These are phyloP conservation scores for Globodera rostochiensis DNA, from an alignment of 1,140 invertebrate genomes.

Conservation along the genomic window DNA sequence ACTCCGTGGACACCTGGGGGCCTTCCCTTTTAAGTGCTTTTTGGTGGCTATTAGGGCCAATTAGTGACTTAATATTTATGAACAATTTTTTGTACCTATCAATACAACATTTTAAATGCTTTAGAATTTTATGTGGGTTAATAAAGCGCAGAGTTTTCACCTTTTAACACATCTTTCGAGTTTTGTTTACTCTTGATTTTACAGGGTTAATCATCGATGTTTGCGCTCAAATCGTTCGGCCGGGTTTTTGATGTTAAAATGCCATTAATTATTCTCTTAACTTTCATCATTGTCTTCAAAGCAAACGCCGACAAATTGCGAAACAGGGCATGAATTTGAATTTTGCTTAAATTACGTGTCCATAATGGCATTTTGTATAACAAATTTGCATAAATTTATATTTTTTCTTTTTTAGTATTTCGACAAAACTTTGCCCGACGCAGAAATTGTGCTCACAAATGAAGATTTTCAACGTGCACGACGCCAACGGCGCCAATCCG, in stretches of 20 bases:
- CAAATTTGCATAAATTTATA: too few relatives aligned
- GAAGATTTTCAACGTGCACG: constrained; percentile 39
- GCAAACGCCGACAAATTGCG: not conserved
- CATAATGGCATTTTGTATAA: too few relatives aligned
- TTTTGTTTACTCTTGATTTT: not conserved
- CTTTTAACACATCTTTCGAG: not conserved
- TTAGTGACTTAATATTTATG: too few relatives aligned
- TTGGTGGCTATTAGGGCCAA: too few relatives aligned
- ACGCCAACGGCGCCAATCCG: constrained; percentile 4
- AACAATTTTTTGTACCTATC: too few relatives aligned
- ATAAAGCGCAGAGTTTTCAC: not conserved
- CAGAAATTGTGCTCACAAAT: constrained; percentile 34
- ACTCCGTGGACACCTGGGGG: too few relatives aligned
- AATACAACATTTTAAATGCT: too few relatives aligned
- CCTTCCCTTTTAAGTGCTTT: too few relatives aligned
- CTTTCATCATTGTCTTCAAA: not conserved
- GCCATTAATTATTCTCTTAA: not conserved
- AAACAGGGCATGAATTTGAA: not conserved
- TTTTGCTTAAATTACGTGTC: too few relatives aligned
- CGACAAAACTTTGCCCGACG: constrained; percentile 43
- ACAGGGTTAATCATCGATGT: not conserved
- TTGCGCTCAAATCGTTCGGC: not conserved
- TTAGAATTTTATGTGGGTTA: not conserved
- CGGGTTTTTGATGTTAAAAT: not conserved
- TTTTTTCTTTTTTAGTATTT: constrained; percentile 37